A percentile compares a stretch with the other conserved stretches of the same genome.
Evolutionary conservation across 2,888 invertebrate species (phyloP).

Genomic region (Gymnoscelis rufifasciata): DNA sequence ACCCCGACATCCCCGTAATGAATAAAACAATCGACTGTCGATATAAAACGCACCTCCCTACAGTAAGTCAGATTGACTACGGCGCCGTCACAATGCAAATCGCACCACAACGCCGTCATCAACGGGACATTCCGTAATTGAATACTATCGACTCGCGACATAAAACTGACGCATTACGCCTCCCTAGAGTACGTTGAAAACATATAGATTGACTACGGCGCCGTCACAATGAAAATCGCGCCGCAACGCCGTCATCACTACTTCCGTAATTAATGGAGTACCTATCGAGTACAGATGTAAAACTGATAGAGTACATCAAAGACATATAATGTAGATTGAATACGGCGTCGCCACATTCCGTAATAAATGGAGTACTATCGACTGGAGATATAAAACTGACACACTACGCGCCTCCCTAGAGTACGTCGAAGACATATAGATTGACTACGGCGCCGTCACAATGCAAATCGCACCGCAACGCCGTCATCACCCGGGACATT

Average conservation of each 20-base stretch:
- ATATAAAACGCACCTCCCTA: neutral
- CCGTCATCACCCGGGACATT: conserved; percentile 18
- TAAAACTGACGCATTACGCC: neutral
- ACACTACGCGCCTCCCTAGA: neutral
- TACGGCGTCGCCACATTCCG: too few relatives aligned
- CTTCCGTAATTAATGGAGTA: conserved; percentile 20
- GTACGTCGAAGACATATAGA: conserved; percentile 4
- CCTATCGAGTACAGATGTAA: too few relatives aligned
- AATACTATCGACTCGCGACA: neutral
- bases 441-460: conserved; percentile 41
- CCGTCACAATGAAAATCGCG: too few relatives aligned
- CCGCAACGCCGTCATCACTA: too few relatives aligned
- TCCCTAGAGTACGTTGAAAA: neutral
- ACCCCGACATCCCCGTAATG: too few relatives aligned
- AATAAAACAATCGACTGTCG: neutral
- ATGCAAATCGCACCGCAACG: conserved; percentile 49
- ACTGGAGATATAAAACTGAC: neutral
- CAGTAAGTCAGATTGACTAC: too few relatives aligned
- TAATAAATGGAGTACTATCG: neutral
- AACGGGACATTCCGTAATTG: neutral
- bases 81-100: too few relatives aligned
- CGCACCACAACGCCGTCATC: too few relatives aligned
- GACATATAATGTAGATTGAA: too few relatives aligned
- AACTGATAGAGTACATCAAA: too few relatives aligned
- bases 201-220: too few relatives aligned